Evolutionary conservation across 2,113 vertebrate species (phyloP).

Genomic region (Elaphurus davidianus): DNA sequence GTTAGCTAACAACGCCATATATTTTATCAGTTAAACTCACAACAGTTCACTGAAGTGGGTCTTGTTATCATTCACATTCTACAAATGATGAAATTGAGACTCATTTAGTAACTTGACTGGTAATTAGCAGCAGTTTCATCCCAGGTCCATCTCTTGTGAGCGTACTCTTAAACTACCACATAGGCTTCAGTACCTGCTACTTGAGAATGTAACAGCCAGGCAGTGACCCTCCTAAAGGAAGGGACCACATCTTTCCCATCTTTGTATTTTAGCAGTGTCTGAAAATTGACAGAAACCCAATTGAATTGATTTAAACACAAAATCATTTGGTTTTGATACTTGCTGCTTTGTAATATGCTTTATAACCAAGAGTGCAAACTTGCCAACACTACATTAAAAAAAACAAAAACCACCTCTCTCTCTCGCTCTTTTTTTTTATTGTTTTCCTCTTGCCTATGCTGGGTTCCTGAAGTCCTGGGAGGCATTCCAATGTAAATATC

Average conservation of each 20-base stretch:
- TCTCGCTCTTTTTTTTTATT: not conserved
- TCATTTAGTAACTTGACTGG: not conserved
- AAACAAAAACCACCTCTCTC: not conserved
- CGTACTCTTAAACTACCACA: not conserved
- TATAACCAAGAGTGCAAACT: not conserved
- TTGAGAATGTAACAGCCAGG: not conserved
- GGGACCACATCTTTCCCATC: not conserved
- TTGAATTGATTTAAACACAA: not conserved
- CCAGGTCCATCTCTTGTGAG: not conserved
- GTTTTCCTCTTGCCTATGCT: conserved; percentile 34
- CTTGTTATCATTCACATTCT: not conserved
- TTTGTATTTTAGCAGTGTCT: not conserved
- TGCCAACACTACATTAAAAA: not conserved
- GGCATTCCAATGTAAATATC: conserved; percentile 65
- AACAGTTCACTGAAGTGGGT: not conserved
- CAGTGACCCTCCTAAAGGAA: not conserved
- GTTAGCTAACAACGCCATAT: not conserved
- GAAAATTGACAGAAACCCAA: not conserved
- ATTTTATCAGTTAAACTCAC: not conserved
- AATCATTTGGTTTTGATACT: conserved; percentile 47
- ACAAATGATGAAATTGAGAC: not conserved
- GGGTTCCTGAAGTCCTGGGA: conserved; percentile 59
- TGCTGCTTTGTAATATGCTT: conserved; percentile 50
- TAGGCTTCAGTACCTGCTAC: accelerated
- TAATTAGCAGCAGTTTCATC: not conserved